Evolutionary conservation across 1,140 invertebrate species (phyloP).

Genomic region (Drosophila takahashii): DNA sequence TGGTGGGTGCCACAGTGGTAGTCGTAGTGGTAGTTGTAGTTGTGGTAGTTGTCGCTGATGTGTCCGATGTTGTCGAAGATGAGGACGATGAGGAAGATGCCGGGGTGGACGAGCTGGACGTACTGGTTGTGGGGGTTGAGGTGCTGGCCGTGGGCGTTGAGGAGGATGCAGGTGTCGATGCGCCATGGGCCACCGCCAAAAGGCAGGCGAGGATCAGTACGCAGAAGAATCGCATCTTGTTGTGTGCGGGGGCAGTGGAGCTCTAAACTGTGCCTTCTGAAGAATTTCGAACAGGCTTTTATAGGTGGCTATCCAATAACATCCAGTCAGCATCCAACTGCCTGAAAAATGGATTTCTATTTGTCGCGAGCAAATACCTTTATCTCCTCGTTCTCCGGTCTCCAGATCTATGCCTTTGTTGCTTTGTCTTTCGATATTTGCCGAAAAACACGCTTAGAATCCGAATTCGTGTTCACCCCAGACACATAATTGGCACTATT

Average conservation of each 20-base stretch:
- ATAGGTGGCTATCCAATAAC: neutral
- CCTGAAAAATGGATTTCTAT: neutral
- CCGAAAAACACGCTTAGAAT: neutral
- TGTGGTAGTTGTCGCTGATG: neutral
- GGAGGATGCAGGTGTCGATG: neutral
- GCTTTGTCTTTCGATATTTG: neutral
- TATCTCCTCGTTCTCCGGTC: neutral
- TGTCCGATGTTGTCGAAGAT: neutral
- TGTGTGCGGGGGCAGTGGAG: neutral
- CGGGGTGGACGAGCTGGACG: neutral
- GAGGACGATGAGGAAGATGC: neutral
- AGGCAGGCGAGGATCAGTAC: neutral
- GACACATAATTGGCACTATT: neutral
- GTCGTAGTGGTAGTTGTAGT: neutral
- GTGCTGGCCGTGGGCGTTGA: too few relatives aligned
- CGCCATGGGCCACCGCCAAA: neutral
- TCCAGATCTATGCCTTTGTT: neutral
- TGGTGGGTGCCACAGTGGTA: neutral
- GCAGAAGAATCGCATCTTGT: slow-evolving; percentile 6
- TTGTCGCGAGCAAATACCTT: neutral
- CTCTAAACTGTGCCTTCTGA: neutral
- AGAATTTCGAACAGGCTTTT: neutral
- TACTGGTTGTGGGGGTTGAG: too few relatives aligned
- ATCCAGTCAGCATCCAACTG: neutral
- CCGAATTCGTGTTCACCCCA: neutral